phyloP scores from a whole-genome alignment of 2,113 vertebrate species.

The Lophotis ruficrista region DNA sequence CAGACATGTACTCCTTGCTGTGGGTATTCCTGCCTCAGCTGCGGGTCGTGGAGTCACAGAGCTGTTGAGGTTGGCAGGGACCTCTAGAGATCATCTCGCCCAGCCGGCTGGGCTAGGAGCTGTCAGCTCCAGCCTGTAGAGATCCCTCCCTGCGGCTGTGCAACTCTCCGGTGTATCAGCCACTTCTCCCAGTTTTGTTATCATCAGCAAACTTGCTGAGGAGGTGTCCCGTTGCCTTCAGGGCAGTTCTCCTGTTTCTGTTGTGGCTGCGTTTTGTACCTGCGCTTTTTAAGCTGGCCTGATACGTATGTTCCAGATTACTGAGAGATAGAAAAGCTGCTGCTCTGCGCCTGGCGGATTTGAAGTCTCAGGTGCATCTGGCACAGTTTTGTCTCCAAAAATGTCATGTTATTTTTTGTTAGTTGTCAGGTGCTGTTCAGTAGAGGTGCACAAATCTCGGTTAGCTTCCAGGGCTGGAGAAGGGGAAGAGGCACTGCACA shows the following conservation, averaged over 20 bases:
- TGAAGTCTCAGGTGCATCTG: not conserved
- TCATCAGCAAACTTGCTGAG: not conserved
- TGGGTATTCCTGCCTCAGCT: not conserved
- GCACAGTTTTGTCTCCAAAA: not conserved
- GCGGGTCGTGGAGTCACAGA: not conserved
- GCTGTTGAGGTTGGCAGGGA: accelerated
- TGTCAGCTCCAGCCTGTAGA: not conserved
- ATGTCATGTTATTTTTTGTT: not conserved
- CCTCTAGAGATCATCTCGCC: not conserved
- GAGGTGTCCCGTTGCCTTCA: not conserved
- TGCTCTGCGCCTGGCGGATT: not conserved
- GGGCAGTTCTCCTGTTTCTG: not conserved
- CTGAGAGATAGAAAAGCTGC: not conserved
- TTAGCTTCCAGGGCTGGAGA: not conserved
- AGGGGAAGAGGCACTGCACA: not conserved
- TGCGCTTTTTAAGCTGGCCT: not conserved
- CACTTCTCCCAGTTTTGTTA: not conserved
- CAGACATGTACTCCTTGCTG: not conserved
- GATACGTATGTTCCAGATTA: not conserved
- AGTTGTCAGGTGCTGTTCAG: not conserved
- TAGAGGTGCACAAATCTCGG: not conserved
- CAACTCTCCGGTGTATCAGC: not conserved
- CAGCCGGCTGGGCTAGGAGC: not conserved
- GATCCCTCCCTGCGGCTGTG: not conserved
- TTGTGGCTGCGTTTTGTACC: not conserved